These are phyloP conservation scores for Nephrotoma guestfalica DNA, from an alignment of 2,888 invertebrate species.

Conservation along the genomic window DNA sequence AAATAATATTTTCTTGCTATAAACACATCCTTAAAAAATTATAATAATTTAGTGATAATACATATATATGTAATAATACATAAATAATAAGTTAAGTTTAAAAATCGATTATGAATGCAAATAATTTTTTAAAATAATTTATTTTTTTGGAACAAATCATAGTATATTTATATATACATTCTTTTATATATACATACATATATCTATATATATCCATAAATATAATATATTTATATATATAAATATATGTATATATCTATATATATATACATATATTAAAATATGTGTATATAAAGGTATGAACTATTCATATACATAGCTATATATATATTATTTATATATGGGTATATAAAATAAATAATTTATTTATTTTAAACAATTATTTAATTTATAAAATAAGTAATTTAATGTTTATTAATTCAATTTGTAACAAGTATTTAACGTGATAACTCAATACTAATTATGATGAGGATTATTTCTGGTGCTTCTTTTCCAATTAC, in stretches of 20 bases:
- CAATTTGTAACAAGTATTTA: conserved; percentile 2
- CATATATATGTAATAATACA: neutral
- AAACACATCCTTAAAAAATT: neutral
- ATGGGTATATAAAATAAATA: neutral
- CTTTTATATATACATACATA: neutral
- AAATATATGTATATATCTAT: neutral
- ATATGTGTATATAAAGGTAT: neutral
- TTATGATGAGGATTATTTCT: conserved; percentile 4
- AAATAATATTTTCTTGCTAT: neutral
- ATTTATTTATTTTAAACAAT: neutral
- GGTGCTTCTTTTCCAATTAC: conserved; percentile 6
- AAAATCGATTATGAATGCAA: neutral
- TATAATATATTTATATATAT: neutral
- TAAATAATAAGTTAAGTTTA: neutral
- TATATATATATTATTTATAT: neutral
- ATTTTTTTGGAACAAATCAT: neutral
- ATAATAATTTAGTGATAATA: neutral
- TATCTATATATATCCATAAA: neutral
- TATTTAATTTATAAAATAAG: neutral
- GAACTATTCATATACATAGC: too few relatives aligned
- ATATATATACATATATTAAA: too few relatives aligned
- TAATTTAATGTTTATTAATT: neutral
- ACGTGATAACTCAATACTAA: conserved; percentile 3
- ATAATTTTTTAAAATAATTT: neutral
- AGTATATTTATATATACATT: neutral